phyloP scores from a whole-genome alignment of 2,888 invertebrate species.

The Chaetogeoica ovagalla region DNA sequence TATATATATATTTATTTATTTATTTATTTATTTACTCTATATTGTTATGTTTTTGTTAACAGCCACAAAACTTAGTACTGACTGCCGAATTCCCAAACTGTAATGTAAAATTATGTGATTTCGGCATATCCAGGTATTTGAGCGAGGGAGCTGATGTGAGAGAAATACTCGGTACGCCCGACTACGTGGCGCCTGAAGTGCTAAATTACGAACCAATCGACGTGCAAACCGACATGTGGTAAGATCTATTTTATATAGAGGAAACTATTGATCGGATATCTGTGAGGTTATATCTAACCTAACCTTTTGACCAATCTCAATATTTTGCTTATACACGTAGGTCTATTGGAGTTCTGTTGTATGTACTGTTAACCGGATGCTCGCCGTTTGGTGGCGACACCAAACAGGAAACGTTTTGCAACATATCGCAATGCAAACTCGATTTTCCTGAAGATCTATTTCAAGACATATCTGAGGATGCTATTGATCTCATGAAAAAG shows the following conservation, averaged over 20 bases:
- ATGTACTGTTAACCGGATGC: slow-evolving; percentile 91
- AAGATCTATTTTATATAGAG: slow-evolving; percentile 34
- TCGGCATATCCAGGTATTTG: slow-evolving; percentile 68
- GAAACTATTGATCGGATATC: neutral
- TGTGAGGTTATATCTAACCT: neutral
- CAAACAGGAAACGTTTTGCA: slow-evolving; percentile 95
- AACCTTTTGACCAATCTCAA: neutral
- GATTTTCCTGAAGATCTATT: slow-evolving; percentile 94
- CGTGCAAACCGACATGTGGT: slow-evolving; percentile 93
- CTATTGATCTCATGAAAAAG: slow-evolving; percentile 87
- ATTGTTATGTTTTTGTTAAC: slow-evolving; percentile 54
- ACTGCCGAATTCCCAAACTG: slow-evolving; percentile 65
- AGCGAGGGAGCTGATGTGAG: slow-evolving; percentile 67
- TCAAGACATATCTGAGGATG: slow-evolving; percentile 80
- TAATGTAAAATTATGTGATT: slow-evolving; percentile 68
- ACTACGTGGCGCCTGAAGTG: slow-evolving; percentile 85
- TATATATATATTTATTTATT: too few species aligned
- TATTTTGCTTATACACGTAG: slow-evolving; percentile 42
- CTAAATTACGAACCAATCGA: slow-evolving; percentile 93
- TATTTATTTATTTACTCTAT: too few species aligned
- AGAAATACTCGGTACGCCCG: slow-evolving; percentile 71
- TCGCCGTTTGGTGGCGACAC: slow-evolving; percentile 95
- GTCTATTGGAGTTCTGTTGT: slow-evolving; percentile 90
- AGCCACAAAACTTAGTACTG: slow-evolving; percentile 71
- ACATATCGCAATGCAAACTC: slow-evolving; percentile 91